A percentile compares a stretch with the other conserved stretches of the same genome.
phyloP scores from a whole-genome alignment of 2,888 invertebrate genomes.

The Standfussiana lucernea region DNA sequence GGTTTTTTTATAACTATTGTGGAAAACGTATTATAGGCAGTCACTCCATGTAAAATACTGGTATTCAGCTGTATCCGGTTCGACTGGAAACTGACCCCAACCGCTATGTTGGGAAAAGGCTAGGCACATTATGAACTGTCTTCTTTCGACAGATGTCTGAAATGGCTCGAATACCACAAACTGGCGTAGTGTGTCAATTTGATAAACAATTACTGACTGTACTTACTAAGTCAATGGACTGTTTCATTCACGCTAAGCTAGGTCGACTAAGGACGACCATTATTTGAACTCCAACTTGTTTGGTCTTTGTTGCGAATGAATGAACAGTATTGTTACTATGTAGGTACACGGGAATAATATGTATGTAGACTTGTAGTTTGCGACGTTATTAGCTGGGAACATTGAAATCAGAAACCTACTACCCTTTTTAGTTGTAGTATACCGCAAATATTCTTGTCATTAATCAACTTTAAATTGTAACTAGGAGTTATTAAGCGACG shows the following conservation, averaged over 20 bases:
- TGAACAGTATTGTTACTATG: conserved; percentile 1
- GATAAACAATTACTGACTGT: neutral
- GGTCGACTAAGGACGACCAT: conserved; percentile 12
- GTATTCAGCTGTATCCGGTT: neutral
- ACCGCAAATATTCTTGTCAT: no score
- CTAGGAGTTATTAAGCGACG: no score
- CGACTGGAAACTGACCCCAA: neutral
- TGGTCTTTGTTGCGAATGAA: conserved; percentile 13
- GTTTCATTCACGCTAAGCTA: conserved; percentile 31
- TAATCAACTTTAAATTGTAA: no score
- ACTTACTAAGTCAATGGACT: conserved; percentile 31
- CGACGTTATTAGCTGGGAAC: neutral
- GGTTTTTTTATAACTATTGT: neutral
- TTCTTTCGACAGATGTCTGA: neutral
- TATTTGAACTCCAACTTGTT: conserved; percentile 8
- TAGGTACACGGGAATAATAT: neutral
- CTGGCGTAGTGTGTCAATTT: neutral
- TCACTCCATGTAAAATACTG: neutral
- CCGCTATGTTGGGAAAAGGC: neutral
- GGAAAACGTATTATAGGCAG: neutral
- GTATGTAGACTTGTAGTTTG: neutral
- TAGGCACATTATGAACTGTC: neutral
- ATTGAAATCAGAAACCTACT: no score
- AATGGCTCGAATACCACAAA: neutral
- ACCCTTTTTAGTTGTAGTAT: no score